phyloP scores from a whole-genome alignment of 23 tunicate species.

The Styela plicata region DNA sequence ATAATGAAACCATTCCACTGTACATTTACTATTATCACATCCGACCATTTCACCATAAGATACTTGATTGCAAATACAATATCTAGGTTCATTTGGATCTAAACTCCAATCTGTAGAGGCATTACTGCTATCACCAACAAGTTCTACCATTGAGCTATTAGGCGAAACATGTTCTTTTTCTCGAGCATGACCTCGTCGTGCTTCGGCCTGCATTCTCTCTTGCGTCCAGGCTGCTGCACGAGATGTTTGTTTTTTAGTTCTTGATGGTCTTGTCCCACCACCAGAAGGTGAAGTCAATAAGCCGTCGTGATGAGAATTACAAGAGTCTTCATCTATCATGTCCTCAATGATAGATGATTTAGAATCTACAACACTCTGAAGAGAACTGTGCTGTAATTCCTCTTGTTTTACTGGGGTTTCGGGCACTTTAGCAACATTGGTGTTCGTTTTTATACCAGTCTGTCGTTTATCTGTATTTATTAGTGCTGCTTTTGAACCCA shows the following conservation, averaged over 20 bases:
- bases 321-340: conserved; percentile 25
- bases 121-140: conserved; percentile 32
- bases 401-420: background rate
- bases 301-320: background rate
- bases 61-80: conserved; percentile 85
- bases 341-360: background rate
- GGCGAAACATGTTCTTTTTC: conserved; percentile 49
- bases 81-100: conserved; percentile 88
- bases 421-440: background rate
- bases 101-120: conserved; percentile 56
- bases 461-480: background rate
- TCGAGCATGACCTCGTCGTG: conserved; percentile 64
- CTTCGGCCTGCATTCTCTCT: conserved; percentile 78
- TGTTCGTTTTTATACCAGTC: background rate
- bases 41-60: conserved; percentile 97
- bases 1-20: conserved; percentile 99
- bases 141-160: conserved; percentile 42
- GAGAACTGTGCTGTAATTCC: background rate
- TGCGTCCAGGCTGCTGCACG: conserved; percentile 97
- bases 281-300: conserved; percentile 2
- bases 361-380: background rate
- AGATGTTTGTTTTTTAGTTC: conserved; percentile 88
- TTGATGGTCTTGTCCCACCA: conserved; percentile 46
- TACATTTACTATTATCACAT: conserved; percentile 85
- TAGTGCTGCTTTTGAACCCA: background rate